phyloP scores from a whole-genome alignment of 1,140 invertebrate species.

The Pseudobourletiella spinata region DNA sequence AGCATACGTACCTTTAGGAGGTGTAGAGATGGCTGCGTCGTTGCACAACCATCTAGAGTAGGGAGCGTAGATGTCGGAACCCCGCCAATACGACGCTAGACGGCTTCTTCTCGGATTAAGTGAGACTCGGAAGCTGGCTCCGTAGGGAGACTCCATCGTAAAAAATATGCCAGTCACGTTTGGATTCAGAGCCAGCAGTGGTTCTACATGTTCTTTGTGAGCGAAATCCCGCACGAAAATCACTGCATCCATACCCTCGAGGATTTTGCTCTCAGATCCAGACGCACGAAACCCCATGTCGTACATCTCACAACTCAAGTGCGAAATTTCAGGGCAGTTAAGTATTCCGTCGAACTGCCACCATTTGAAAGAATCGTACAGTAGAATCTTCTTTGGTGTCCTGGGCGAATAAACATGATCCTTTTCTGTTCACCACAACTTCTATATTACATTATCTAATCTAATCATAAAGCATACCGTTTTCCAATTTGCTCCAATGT shows the following conservation, averaged over 20 bases:
- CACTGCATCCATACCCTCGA: background rate
- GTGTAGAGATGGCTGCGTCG: constrained; percentile 35
- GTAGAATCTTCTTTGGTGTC: background rate
- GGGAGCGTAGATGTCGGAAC: constrained; percentile 80
- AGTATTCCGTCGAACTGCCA: background rate
- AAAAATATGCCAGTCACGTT: background rate
- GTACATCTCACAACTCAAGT: background rate
- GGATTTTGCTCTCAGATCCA: background rate
- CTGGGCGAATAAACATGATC: too few relatives aligned
- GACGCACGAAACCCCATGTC: background rate
- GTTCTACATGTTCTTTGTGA: background rate
- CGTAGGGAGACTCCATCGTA: background rate
- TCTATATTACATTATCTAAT: too few relatives aligned
- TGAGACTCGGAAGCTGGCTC: background rate
- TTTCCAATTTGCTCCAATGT: too few relatives aligned
- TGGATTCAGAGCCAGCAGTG: background rate
- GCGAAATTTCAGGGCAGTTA: background rate
- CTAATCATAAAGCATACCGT: too few relatives aligned
- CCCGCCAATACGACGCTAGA: constrained; percentile 41
- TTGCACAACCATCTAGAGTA: constrained; percentile 51
- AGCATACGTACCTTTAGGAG: too few relatives aligned
- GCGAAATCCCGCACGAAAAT: background rate
- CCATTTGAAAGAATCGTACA: background rate
- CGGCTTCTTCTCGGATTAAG: background rate
- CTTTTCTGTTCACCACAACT: too few relatives aligned